phyloP scores from a whole-genome alignment of 2,113 vertebrate species.

The Tetrao urogallus region DNA sequence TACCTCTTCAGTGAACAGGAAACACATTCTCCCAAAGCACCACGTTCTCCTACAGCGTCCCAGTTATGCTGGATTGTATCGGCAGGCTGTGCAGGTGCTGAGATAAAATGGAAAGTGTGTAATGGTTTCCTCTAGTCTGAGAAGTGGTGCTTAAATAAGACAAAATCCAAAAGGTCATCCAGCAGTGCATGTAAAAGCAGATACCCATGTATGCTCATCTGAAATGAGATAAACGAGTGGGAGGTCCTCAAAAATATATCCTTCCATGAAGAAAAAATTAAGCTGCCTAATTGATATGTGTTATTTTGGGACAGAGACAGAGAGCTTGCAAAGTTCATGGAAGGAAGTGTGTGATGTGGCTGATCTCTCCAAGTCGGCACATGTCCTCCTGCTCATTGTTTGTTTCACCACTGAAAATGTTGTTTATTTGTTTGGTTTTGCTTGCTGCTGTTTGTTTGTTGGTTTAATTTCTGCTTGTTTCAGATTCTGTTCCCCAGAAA shows the following conservation, averaged over 20 bases:
- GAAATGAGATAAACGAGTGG: neutral
- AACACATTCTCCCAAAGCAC: conserved; percentile 53
- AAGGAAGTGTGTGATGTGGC: neutral
- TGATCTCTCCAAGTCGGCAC: neutral
- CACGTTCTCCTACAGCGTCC: conserved; percentile 44
- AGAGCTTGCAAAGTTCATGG: neutral
- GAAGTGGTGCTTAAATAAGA: neutral
- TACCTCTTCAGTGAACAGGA: conserved; percentile 65
- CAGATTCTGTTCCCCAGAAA: neutral
- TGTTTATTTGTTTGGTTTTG: neutral
- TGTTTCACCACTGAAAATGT: neutral
- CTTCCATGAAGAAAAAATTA: neutral
- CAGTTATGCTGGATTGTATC: conserved; percentile 6
- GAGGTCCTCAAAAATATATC: neutral
- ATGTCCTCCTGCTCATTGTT: neutral
- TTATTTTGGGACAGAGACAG: neutral
- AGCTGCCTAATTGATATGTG: neutral
- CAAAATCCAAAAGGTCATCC: neutral
- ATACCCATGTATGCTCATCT: neutral
- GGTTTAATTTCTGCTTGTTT: neutral
- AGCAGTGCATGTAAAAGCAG: neutral
- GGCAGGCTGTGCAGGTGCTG: conserved; percentile 45
- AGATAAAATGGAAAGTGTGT: neutral
- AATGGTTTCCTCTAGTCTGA: conserved; percentile 1
- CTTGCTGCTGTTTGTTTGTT: neutral